Evolutionary conservation across 2,888 invertebrate genomes (phyloP).

Genomic region (Leptopilina syphax): DNA sequence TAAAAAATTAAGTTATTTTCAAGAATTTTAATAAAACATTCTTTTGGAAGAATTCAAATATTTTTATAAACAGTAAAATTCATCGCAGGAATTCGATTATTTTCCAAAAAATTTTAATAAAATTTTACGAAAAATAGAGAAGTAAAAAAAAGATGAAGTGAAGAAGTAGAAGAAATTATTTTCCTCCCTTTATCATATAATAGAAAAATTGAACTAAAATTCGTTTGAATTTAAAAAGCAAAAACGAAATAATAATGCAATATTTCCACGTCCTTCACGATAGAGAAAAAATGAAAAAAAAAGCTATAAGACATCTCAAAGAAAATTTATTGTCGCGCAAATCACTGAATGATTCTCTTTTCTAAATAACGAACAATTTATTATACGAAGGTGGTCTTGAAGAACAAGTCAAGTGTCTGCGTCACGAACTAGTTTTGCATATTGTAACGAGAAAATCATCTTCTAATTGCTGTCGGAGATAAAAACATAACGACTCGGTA

Average conservation of each 20-base stretch:
- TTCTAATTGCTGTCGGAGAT: constrained; percentile 33
- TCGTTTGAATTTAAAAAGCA: no score
- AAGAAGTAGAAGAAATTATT: no score
- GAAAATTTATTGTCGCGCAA: constrained; percentile 8
- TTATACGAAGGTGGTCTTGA: constrained; percentile 23
- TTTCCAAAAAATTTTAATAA: no score
- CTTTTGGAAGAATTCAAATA: no score
- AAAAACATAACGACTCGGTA: constrained; percentile 34
- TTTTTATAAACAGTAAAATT: no score
- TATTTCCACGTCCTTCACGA: background rate
- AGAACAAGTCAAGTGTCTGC: constrained; percentile 32
- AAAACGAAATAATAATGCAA: background rate
- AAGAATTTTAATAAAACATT: no score
- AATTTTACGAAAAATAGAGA: no score
- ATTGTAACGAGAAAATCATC: constrained; percentile 39
- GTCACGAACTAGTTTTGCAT: constrained; percentile 40
- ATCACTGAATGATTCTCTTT: background rate
- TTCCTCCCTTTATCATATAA: no score
- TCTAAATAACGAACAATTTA: constrained; percentile 26
- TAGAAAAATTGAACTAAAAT: no score
- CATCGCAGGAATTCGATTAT: no score
- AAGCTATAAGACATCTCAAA: background rate
- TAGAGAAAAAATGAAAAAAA: background rate
- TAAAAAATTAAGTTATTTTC: no score
- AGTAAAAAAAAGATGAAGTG: no score